Percentiles rank a stretch among this genome's conserved stretches.
Evolutionary conservation across 2,888 invertebrate genomes (phyloP).

Genomic region (Agelastica alni): DNA sequence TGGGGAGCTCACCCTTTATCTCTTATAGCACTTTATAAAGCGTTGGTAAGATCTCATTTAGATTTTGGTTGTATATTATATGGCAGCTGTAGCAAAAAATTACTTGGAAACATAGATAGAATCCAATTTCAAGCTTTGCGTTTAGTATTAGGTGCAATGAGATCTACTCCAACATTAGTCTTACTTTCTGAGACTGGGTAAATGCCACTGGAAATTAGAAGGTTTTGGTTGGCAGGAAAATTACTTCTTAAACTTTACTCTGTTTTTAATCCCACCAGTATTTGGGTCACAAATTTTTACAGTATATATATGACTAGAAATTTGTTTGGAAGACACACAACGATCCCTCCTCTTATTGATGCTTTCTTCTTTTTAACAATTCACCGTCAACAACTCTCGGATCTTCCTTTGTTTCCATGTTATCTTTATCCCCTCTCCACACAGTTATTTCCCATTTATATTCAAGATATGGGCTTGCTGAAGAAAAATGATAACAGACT

Average conservation of each 20-base stretch:
- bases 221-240: background rate
- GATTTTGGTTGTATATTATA: background rate
- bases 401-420: too few relatives aligned
- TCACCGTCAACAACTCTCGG: too few relatives aligned
- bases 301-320: too few relatives aligned
- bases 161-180: background rate
- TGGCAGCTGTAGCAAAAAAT: background rate
- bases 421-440: too few relatives aligned
- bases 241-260: background rate
- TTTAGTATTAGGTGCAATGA: background rate
- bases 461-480: background rate
- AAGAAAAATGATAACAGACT: background rate
- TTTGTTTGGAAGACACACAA: background rate
- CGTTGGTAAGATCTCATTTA: background rate
- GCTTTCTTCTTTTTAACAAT: too few relatives aligned
- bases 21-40: background rate
- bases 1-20: background rate
- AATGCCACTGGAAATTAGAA: background rate
- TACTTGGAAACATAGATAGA: background rate
- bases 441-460: too few relatives aligned
- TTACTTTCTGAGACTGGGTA: background rate
- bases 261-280: background rate
- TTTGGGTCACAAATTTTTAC: background rate
- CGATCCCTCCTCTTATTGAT: background rate
- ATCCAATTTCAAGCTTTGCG: background rate